Percentiles rank a stretch among this genome's conserved stretches.
These are phyloP conservation scores for Gymnothorax reevesii DNA, from an alignment of 2,797 vertebrate species.

Conservation along the genomic window DNA sequence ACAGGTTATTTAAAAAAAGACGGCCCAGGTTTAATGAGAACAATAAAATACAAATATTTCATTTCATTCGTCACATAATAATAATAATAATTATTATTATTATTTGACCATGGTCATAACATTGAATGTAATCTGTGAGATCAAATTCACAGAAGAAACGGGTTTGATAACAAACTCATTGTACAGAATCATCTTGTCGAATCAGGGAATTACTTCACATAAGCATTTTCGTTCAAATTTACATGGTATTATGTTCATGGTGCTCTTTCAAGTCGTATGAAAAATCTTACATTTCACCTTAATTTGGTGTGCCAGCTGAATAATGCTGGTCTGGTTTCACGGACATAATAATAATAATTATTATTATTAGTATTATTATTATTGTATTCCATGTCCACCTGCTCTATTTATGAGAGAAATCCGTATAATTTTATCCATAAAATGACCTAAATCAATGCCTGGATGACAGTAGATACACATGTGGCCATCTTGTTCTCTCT, in stretches of 20 bases:
- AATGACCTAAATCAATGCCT: conserved; percentile 55
- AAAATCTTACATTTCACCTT: background rate
- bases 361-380: conserved; percentile 49
- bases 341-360: conserved; percentile 54
- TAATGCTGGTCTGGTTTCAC: background rate
- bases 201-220: background rate
- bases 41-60: conserved; percentile 30
- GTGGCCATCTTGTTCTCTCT: conserved; percentile 2
- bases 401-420: conserved; percentile 60
- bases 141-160: background rate
- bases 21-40: conserved; percentile 67
- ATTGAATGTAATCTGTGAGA: background rate
- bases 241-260: background rate
- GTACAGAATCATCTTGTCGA: background rate
- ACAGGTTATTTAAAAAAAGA: conserved; percentile 62
- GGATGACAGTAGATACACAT: conserved; percentile 55
- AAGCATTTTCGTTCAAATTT: background rate
- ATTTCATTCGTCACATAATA: conserved; percentile 53
- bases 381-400: conserved; percentile 21
- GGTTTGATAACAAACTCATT: background rate
- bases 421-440: conserved; percentile 62
- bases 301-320: background rate
- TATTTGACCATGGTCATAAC: conserved; percentile 26
- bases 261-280: background rate
- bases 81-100: conserved; percentile 57